These are phyloP conservation scores for Galaxias olidus DNA, from an alignment of 2,797 vertebrate genomes.

Conservation along the genomic window DNA sequence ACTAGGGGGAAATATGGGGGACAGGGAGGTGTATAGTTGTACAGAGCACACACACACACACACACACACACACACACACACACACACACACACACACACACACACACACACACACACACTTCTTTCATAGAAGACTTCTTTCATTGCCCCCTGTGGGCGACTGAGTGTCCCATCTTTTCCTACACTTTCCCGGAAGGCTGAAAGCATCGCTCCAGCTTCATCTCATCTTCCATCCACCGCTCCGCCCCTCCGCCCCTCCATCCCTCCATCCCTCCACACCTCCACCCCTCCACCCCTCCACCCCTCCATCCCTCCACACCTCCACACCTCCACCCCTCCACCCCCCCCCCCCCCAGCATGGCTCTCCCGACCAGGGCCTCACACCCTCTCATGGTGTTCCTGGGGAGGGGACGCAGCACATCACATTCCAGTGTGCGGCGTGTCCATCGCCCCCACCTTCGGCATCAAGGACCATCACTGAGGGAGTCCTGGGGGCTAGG, in stretches of 20 bases:
- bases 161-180: no score
- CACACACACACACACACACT: background rate
- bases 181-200: no score
- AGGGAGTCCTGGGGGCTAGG: no score
- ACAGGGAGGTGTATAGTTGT: no score
- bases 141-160: no score
- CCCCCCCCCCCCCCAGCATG: slow-evolving; percentile 30
- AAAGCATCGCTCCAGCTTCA: no score
- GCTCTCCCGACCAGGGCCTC: slow-evolving; percentile 5
- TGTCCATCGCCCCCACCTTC: background rate
- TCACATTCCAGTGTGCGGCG: slow-evolving; percentile 23
- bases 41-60: background rate
- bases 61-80: background rate
- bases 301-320: background rate
- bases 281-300: background rate
- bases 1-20: no score
- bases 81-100: background rate
- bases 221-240: background rate
- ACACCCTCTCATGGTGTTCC: background rate
- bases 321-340: slow-evolving; percentile 15
- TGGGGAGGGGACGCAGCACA: slow-evolving; percentile 20
- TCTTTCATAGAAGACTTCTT: no score
- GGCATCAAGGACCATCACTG: background rate
- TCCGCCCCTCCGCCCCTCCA: background rate
- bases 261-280: background rate